Conservation (phyloP, 1,140 invertebrate genomes). For the Lepidurus packardi region DNA sequence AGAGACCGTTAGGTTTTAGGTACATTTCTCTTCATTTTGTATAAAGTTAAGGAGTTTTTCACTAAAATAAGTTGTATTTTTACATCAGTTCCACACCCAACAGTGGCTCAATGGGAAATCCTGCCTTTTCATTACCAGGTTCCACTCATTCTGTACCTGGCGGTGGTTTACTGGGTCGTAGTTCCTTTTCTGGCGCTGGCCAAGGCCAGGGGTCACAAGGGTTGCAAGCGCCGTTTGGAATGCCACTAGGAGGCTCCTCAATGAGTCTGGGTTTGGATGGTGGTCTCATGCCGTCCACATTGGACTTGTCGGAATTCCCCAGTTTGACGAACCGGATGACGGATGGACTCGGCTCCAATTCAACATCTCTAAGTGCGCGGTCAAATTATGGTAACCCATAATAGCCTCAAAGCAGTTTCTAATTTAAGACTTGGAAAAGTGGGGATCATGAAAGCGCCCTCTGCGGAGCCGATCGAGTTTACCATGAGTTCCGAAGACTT, state of each 20-base stretch:
- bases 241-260: conserved; percentile 26
- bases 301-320: conserved; percentile 84
- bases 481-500: conserved; percentile 98
- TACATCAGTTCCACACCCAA: background rate
- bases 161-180: conserved; percentile 26
- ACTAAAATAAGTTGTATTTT: background rate
- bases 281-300: conserved; percentile 55
- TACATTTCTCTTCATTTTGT: background rate
- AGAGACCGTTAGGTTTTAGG: conserved; percentile 30
- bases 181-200: conserved; percentile 25
- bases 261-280: conserved; percentile 28
- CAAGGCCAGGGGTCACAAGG: conserved; percentile 32
- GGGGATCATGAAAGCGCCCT: conserved; percentile 92
- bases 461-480: conserved; percentile 86
- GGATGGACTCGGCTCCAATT: conserved; percentile 23
- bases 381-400: conserved; percentile 35
- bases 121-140: conserved; percentile 27
- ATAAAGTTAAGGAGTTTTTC: background rate
- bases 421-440: conserved; percentile 52
- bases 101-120: conserved; percentile 24
- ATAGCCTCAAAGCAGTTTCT: conserved; percentile 19
- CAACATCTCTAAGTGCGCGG: conserved; percentile 25
- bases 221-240: conserved; percentile 32
- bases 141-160: conserved; percentile 31
- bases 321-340: conserved; percentile 67